Evolutionary conservation across 2,113 vertebrate species (phyloP), one percentile per base, ranked within the genome.

Genomic region (Balaeniceps rex): DNA sequence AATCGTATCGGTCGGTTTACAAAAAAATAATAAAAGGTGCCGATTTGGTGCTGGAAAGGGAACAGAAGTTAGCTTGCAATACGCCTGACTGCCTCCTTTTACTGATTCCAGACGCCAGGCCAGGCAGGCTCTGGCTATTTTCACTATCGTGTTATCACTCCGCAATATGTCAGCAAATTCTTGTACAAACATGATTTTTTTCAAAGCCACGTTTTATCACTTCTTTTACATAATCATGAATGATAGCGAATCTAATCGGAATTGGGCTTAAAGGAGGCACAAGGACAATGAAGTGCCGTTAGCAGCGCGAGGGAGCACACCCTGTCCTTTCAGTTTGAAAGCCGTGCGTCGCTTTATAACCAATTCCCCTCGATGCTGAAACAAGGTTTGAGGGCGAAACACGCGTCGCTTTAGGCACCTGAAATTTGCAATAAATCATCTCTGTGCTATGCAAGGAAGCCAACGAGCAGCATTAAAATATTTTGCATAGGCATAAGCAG

Each of bases 161-260:
- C 29, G 49, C 96, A 90, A 96, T 88, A 91, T 98, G 98, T 98
- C 97, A 97, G 97, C 96, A 96, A 97, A 97, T 97, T 98, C 97
- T 97, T 97, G 94, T 97, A 91, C 93, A 97, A 95, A 94, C 93
- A 81, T 82, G 94, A 94, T 86, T 90, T 87, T 95, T 92, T 80
- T 65, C 63, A 93, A 94, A 95, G 82, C 86, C 94, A 34, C 81
- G 42, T 92, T 97, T 96, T 95, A 95, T 97, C 94, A 75, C 96
- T 88, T 92, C 83, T 92, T 96, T 93, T 95, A 94, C 91, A 93
- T 98, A 97, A 98, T 97, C 96, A 71, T 96, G 98, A 95, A 81
- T 97, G 98, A 97, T 95, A 97, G 97, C 21, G 93, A 97, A 98
- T 98, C 97, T 98, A 98, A 98, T 98, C 98, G 97, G 97, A 96